Percentiles rank a stretch among this genome's conserved stretches.
These are phyloP conservation scores for Motacilla alba DNA, from an alignment of 2,113 vertebrate genomes.

Conservation along the genomic window DNA sequence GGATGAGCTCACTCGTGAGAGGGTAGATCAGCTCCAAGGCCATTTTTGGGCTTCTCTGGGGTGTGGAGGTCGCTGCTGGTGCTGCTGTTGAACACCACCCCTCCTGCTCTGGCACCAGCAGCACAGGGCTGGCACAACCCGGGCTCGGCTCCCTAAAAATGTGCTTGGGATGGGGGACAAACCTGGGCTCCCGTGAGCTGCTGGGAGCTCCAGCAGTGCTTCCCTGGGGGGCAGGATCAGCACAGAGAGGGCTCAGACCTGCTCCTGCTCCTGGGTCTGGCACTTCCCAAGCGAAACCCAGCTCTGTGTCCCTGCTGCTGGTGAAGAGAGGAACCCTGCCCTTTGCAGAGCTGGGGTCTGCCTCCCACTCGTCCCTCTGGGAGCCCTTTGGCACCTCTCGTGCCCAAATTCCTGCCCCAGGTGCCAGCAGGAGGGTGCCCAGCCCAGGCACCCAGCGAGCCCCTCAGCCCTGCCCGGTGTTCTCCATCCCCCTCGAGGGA, in stretches of 20 bases:
- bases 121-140: rapidly evolving
- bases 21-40: not conserved
- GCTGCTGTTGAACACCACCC: not conserved
- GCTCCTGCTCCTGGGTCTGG: not conserved
- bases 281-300: rapidly evolving
- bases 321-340: not conserved
- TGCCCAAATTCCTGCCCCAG: not conserved
- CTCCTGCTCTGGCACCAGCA: not conserved
- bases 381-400: not conserved
- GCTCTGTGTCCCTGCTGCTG: not conserved
- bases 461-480: rapidly evolving
- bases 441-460: not conserved
- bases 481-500: not conserved
- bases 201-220: rapidly evolving
- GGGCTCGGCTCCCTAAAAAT: not conserved
- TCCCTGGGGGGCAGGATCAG: rapidly evolving
- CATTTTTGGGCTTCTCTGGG: not conserved
- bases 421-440: not conserved
- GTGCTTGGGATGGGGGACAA: not conserved
- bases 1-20: not conserved
- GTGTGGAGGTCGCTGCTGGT: not conserved
- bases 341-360: rapidly evolving
- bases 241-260: not conserved
- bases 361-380: not conserved
- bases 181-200: not conserved